phyloP scores from a whole-genome alignment of 2,888 invertebrate species.

The Lithophane socia region DNA sequence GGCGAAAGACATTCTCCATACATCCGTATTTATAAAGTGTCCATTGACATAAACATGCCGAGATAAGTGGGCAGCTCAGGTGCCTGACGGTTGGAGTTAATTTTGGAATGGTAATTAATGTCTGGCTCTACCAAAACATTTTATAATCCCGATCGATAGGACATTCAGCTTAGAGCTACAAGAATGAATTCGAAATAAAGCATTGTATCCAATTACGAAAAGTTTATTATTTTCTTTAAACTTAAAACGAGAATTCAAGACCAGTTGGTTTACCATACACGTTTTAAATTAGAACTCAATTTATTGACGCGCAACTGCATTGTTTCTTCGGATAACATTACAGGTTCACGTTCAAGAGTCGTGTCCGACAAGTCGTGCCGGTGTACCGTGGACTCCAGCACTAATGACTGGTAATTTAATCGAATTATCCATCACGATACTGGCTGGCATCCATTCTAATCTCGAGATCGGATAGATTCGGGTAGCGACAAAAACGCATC shows the following conservation, averaged over 20 bases:
- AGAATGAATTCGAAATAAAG: neutral
- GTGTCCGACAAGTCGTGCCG: slow-evolving; percentile 69
- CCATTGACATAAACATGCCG: slow-evolving; percentile 66
- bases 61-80: slow-evolving; percentile 24
- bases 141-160: neutral
- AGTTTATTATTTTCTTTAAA: neutral
- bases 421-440: slow-evolving; percentile 77
- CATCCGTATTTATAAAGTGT: slow-evolving; percentile 66
- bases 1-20: slow-evolving; percentile 75
- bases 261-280: neutral
- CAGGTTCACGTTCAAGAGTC: slow-evolving; percentile 56
- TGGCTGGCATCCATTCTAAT: slow-evolving; percentile 65
- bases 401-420: slow-evolving; percentile 79
- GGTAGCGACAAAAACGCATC: slow-evolving; percentile 63
- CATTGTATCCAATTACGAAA: neutral
- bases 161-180: neutral
- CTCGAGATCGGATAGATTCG: slow-evolving; percentile 65
- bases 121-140: neutral
- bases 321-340: slow-evolving; percentile 55
- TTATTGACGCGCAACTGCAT: slow-evolving; percentile 46
- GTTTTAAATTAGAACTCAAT: slow-evolving; percentile 55
- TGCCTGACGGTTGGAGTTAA: slow-evolving; percentile 30
- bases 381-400: slow-evolving; percentile 67
- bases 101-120: slow-evolving; percentile 21
- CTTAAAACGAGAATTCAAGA: neutral